phyloP scores from a whole-genome alignment of 2,113 vertebrate genomes.

The Eira barbara region DNA sequence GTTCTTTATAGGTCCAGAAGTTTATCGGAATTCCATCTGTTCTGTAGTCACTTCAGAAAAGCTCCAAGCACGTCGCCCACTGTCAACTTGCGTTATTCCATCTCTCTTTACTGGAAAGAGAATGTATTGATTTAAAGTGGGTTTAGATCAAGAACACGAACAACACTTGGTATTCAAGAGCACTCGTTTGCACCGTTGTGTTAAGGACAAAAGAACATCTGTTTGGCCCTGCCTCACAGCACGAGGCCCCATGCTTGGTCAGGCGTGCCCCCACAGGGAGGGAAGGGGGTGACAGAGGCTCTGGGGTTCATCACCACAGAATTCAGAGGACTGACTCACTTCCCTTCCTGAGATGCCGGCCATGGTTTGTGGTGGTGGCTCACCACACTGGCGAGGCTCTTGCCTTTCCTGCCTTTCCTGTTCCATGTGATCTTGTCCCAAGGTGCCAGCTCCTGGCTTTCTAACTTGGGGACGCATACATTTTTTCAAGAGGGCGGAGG shows the following conservation, averaged over 20 bases:
- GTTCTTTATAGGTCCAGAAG: background rate
- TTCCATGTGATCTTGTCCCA: background rate
- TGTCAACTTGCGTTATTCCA: background rate
- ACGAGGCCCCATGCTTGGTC: background rate
- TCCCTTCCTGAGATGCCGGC: constrained; percentile 16
- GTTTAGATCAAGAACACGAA: background rate
- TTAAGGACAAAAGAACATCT: constrained; percentile 23
- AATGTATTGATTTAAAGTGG: constrained; percentile 19
- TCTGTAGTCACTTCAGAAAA: constrained; percentile 20
- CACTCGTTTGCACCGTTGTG: background rate
- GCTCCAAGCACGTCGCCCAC: background rate
- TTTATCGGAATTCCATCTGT: background rate
- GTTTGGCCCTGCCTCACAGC: background rate
- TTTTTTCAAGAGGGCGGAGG: constrained; percentile 13
- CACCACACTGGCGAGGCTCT: background rate
- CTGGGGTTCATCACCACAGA: background rate
- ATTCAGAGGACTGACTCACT: constrained; percentile 63
- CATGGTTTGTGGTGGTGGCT: background rate
- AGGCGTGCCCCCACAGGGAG: background rate
- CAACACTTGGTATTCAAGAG: background rate
- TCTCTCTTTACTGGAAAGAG: constrained; percentile 38
- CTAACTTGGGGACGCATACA: background rate
- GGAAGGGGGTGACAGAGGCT: constrained; percentile 9
- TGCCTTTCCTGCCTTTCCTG: background rate
- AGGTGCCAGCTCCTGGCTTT: constrained; percentile 33